These are phyloP conservation scores for Drosophila basisetae DNA, from an alignment of 2,888 invertebrate genomes.

Conservation along the genomic window DNA sequence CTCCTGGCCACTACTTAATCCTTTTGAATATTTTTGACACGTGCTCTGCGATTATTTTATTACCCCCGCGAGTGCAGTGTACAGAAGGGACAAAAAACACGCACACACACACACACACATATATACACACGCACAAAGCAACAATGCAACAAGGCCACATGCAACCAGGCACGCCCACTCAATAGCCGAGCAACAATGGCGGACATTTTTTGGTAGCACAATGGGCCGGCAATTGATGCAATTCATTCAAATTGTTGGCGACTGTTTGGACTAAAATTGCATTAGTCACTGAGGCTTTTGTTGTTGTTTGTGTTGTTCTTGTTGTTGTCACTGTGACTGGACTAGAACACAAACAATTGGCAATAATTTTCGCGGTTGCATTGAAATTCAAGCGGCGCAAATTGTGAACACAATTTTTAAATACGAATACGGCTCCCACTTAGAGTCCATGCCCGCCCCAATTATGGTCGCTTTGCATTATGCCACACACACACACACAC, in stretches of 20 bases:
- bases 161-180: slow-evolving; percentile 58
- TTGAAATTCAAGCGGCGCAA: slow-evolving; percentile 72
- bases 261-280: slow-evolving; percentile 81
- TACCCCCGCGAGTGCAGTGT: slow-evolving; percentile 67
- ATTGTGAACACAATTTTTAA: slow-evolving; percentile 62
- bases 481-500: slow-evolving; percentile 37
- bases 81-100: slow-evolving; percentile 36
- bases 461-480: slow-evolving; percentile 68
- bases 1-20: slow-evolving; percentile 56
- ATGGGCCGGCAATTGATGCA: slow-evolving; percentile 80
- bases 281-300: slow-evolving; percentile 67
- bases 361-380: slow-evolving; percentile 83
- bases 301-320: slow-evolving; percentile 18
- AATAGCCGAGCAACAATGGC: slow-evolving; percentile 40
- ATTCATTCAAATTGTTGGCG: slow-evolving; percentile 79
- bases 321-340: slow-evolving; percentile 34
- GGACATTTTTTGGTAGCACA: slow-evolving; percentile 43
- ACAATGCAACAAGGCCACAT: slow-evolving; percentile 36
- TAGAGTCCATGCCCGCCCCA: slow-evolving; percentile 26
- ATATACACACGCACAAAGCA: slow-evolving; percentile 17
- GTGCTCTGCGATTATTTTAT: slow-evolving; percentile 84
- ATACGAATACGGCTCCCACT: slow-evolving; percentile 37
- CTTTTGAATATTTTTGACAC: slow-evolving; percentile 83
- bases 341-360: slow-evolving; percentile 82
- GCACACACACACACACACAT: background rate